Evolutionary conservation across 30 jellyfish, hydroid and myxozoan genomes (phyloP).

Genomic region (Aurelia sp.): DNA sequence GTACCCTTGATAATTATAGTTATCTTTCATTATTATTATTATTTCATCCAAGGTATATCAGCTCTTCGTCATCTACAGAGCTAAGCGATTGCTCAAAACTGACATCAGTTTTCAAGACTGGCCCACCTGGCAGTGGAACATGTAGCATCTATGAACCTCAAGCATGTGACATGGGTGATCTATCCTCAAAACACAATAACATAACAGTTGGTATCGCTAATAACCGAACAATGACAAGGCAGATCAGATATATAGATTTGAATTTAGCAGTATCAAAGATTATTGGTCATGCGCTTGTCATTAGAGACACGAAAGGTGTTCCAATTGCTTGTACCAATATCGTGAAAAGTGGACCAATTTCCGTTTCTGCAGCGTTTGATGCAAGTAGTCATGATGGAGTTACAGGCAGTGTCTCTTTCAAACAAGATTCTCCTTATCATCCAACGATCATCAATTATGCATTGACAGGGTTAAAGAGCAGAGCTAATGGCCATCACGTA

Average conservation of each 20-base stretch:
- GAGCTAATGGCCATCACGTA: constrained; percentile 80
- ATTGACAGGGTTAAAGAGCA: constrained; percentile 49
- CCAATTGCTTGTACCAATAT: constrained; percentile 83
- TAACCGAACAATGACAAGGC: constrained; percentile 5
- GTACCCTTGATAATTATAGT: too few relatives aligned
- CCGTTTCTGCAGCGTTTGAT: constrained; percentile 50
- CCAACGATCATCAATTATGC: constrained; percentile 60
- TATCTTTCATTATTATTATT: too few relatives aligned
- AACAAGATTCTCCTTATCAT: constrained; percentile 89
- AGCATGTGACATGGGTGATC: constrained; percentile 83
- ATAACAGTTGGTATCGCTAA: constrained; percentile 75
- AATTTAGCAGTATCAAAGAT: constrained; percentile 47
- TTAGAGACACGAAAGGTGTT: constrained; percentile 30
- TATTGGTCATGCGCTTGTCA: constrained; percentile 62
- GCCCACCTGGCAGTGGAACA: constrained; percentile 28
- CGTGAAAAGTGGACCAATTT: constrained; percentile 68
- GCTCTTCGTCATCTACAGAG: constrained; percentile 61
- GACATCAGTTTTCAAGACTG: constrained; percentile 33
- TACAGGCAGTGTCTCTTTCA: constrained; percentile 68
- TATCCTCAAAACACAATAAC: constrained; percentile 56
- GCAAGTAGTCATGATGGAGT: constrained; percentile 63
- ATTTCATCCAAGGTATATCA: constrained; percentile 36
- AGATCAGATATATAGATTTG: constrained; percentile 32
- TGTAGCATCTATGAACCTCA: constrained; percentile 70
- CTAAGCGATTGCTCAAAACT: constrained; percentile 45